Base-by-base conservation (phyloP, 2,797 vertebrate genomes). In the Echiichthys vipera region DNA sequence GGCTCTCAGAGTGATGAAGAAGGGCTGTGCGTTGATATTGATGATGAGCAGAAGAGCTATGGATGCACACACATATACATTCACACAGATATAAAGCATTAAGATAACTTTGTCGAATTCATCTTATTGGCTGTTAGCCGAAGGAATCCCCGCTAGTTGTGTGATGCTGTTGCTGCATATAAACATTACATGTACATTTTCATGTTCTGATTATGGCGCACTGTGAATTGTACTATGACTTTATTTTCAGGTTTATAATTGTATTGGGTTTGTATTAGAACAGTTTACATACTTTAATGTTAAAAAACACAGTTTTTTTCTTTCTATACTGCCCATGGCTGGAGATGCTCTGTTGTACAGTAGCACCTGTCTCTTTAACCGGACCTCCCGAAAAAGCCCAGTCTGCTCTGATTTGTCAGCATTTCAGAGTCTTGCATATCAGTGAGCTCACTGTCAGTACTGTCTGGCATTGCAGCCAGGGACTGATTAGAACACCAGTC, bases 1-100 rank as follows among this genome's bases (percentile, higher is more conserved):
- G 37, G 30, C 43, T 77, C 14, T 51, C 54, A 54, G 39, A 29
- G 6, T 64, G 70, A 71, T 2, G 1, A 27, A 58, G 30, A 42
- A 53, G 70, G 53, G 39, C 65, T 62, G 13, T 51, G 50, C 37
- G 65, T 36, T 73, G 36, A 65, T 36, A 40, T 2, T 57, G 22
- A 71, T 36, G 47, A 65, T 36, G 34, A 58, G 37, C 25, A 36
- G n/a, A 29, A 20, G 22, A 22, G 18, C 14, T 57, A 39, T n/a
- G 17, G 12, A 59, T 15, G 17, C 12, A 61, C 22, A 37, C 25
- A 27, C 15, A 12, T 27, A 57, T 22, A 58, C 18, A 36, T 30
- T 45, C 29, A 47, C 32, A 70, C 47, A 61, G 15, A 46, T n/a
- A 49, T 37, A 51, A 14, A 49, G 10, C 22, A 51, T 54, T 12